A percentile compares a stretch with the other conserved stretches of the same genome.
These are phyloP conservation scores for Beroe forskalii DNA, from an alignment of 37 sponge, comb jelly and placozoan genomes.

Conservation along the genomic window DNA sequence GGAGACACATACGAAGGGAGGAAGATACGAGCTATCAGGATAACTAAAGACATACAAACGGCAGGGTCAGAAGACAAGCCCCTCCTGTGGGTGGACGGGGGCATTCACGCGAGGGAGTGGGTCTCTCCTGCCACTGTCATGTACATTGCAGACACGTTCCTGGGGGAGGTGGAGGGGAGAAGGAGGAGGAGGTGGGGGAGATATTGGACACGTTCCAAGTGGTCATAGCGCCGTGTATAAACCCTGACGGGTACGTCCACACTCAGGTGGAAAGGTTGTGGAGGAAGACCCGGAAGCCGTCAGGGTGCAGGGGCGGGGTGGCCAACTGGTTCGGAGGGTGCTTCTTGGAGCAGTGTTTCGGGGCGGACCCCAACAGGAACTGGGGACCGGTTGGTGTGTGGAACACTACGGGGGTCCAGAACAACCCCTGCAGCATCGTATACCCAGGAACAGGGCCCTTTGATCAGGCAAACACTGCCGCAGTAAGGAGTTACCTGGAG, in stretches of 20 bases:
- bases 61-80: conserved; percentile 3
- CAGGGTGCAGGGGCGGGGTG: background rate
- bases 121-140: conserved; percentile 54
- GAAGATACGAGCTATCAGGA: conserved; percentile 17
- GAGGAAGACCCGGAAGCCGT: conserved; percentile 48
- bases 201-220: conserved; percentile 28
- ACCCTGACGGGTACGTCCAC: conserved; percentile 62
- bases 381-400: background rate
- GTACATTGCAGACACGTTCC: conserved; percentile 36
- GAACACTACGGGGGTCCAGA: background rate
- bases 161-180: conserved; percentile 18
- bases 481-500: background rate
- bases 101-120: conserved; percentile 65
- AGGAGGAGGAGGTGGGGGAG: background rate
- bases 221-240: conserved; percentile 45
- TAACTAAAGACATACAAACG: background rate
- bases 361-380: conserved; percentile 53
- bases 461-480: conserved; percentile 11
- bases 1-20: conserved; percentile 31
- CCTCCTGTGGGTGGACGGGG: conserved; percentile 56
- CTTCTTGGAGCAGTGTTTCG: background rate
- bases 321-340: conserved; percentile 26
- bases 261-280: conserved; percentile 6
- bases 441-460: conserved; percentile 15
- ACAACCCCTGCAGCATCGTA: conserved; percentile 7